Conservation (phyloP, 2,113 vertebrate genomes). For the Pimephales promelas region DNA sequence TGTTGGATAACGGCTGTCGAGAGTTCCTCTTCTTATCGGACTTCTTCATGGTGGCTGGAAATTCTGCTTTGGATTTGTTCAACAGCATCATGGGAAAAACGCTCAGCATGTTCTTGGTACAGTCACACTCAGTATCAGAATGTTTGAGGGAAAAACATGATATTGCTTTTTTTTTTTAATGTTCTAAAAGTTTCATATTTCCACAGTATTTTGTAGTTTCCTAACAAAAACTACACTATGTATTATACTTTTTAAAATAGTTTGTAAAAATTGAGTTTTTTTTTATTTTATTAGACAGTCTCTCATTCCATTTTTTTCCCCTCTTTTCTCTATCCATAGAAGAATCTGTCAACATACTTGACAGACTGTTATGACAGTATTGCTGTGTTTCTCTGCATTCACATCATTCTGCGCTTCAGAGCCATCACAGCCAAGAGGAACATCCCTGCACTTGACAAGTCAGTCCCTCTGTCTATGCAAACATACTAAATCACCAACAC, state of each 20-base stretch:
- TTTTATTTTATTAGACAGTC: background rate
- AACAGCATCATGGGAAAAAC: constrained; percentile 90
- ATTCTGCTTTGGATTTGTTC: constrained; percentile 86
- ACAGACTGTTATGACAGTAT: constrained; percentile 91
- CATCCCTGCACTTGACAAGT: constrained; percentile 90
- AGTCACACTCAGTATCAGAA: background rate
- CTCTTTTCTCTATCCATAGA: constrained; percentile 68
- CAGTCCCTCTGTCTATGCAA: constrained; percentile 45
- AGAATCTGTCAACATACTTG: constrained; percentile 87
- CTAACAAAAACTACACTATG: background rate
- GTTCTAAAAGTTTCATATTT: too few relatives aligned
- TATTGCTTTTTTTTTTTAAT: too few relatives aligned
- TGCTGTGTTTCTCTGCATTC: constrained; percentile 90
- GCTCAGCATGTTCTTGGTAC: constrained; percentile 85
- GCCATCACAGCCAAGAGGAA: constrained; percentile 85
- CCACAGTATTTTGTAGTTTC: background rate
- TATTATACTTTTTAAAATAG: background rate
- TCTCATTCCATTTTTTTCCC: background rate
- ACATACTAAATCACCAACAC: background rate
- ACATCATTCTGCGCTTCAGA: constrained; percentile 88
- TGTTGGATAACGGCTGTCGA: constrained; percentile 89
- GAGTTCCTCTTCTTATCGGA: constrained; percentile 90
- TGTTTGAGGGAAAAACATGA: background rate
- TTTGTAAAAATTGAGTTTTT: too few relatives aligned
- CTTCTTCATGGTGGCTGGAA: constrained; percentile 87